Evolutionary conservation across 2,113 vertebrate genomes (phyloP).

Genomic region (Psammodynastes pulverulentus): DNA sequence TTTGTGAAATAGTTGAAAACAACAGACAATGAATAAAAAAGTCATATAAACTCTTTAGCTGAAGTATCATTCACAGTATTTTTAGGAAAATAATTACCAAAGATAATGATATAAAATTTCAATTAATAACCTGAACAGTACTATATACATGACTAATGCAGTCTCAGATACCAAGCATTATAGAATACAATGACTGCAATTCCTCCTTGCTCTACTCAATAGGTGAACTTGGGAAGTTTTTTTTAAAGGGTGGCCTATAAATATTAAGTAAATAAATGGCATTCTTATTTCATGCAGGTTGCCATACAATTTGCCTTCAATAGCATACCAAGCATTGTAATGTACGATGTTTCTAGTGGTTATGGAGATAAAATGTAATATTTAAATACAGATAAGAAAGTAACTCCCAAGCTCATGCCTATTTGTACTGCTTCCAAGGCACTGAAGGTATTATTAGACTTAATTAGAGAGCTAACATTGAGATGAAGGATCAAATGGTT

Average conservation of each 20-base stretch:
- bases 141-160: not conserved
- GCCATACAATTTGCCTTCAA: not conserved
- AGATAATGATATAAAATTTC: accelerated
- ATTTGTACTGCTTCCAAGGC: not conserved
- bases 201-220: not conserved
- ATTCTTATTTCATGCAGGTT: not conserved
- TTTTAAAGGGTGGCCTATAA: not conserved
- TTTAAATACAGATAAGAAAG: not conserved
- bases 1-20: conserved; percentile 45
- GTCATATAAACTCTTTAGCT: not conserved
- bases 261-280: not conserved
- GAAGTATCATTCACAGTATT: conserved; percentile 19
- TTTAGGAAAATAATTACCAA: not conserved
- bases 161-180: not conserved
- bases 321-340: not conserved
- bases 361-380: not conserved
- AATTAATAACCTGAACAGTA: not conserved
- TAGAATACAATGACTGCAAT: not conserved
- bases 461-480: not conserved
- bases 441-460: not conserved
- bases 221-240: not conserved
- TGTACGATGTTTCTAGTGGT: not conserved
- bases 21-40: conserved; percentile 26
- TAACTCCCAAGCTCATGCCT: not conserved
- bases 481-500: not conserved